These are phyloP conservation scores for Sycobia sp. DNA, from an alignment of 1,140 invertebrate genomes.

Conservation along the genomic window DNA sequence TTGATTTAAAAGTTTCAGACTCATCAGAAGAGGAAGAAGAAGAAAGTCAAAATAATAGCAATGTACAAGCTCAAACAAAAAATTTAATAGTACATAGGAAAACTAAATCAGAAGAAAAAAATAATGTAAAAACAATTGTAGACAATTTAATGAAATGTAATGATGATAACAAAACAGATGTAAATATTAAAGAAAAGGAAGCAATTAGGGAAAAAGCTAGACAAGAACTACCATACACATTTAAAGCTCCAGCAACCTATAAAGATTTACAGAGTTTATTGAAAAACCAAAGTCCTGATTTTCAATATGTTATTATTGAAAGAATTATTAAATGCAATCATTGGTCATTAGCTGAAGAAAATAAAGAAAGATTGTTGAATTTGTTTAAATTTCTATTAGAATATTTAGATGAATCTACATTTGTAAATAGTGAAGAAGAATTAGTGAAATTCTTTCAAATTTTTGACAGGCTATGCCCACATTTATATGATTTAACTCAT, in stretches of 20 bases:
- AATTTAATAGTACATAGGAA: neutral
- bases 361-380: conserved; percentile 76
- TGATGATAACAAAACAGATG: conserved; percentile 33
- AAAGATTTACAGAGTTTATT: conserved; percentile 72
- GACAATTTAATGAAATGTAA: conserved; percentile 35
- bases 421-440: conserved; percentile 58
- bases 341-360: conserved; percentile 74
- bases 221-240: conserved; percentile 75
- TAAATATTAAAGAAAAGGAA: conserved; percentile 50
- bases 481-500: conserved; percentile 77
- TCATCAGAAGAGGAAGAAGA: conserved; percentile 52
- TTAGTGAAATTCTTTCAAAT: conserved; percentile 66
- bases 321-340: conserved; percentile 87
- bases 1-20: conserved; percentile 58
- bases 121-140: neutral
- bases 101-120: neutral
- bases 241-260: conserved; percentile 69
- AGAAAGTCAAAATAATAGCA: conserved; percentile 9
- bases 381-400: conserved; percentile 78
- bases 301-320: conserved; percentile 75
- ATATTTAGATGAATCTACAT: conserved; percentile 71
- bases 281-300: conserved; percentile 63
- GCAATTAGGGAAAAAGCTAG: conserved; percentile 66
- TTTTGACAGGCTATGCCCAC: conserved; percentile 68
- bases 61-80: neutral